A percentile compares a stretch with the other conserved stretches of the same genome.
Conservation (phyloP, 1,140 invertebrate species). For the Scaptomyza montana region DNA sequence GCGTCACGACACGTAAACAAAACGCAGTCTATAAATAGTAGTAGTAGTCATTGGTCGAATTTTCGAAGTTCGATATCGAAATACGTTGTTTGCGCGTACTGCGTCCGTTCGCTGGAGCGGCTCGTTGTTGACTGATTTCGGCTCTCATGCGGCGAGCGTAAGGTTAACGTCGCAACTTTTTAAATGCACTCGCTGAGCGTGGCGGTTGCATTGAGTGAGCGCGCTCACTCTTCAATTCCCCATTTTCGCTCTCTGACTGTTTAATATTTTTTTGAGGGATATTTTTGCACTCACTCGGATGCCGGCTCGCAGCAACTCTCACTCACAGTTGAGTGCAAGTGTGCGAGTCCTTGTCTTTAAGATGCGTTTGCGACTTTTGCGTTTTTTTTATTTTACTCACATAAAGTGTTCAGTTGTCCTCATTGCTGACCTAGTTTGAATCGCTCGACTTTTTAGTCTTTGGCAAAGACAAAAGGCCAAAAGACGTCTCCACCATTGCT, state of each 20-base stretch:
- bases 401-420: constrained; percentile 61
- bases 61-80: constrained; percentile 40
- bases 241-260: background rate
- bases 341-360: constrained; percentile 56
- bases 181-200: constrained; percentile 16
- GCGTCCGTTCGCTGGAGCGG: constrained; percentile 69
- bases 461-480: constrained; percentile 20
- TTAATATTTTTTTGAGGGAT: background rate
- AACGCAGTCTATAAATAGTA: constrained; percentile 60
- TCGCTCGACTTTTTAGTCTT: constrained; percentile 21
- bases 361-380: constrained; percentile 57
- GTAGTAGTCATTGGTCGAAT: constrained; percentile 47
- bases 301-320: background rate
- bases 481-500: constrained; percentile 13
- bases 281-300: constrained; percentile 17
- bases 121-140: constrained; percentile 62
- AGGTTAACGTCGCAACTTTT: constrained; percentile 16
- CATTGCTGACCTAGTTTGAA: constrained; percentile 63
- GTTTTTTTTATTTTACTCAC: constrained; percentile 5
- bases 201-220: constrained; percentile 9
- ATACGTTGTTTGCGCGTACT: constrained; percentile 25
- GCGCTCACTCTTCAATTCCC: too few relatives aligned
- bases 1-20: constrained; percentile 68
- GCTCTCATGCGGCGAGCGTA: constrained; percentile 14
- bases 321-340: constrained; percentile 18